Percentiles rank a stretch among this genome's conserved stretches.
phyloP scores from a whole-genome alignment of 1,140 invertebrate genomes.

The Sycophaga agraensis region DNA sequence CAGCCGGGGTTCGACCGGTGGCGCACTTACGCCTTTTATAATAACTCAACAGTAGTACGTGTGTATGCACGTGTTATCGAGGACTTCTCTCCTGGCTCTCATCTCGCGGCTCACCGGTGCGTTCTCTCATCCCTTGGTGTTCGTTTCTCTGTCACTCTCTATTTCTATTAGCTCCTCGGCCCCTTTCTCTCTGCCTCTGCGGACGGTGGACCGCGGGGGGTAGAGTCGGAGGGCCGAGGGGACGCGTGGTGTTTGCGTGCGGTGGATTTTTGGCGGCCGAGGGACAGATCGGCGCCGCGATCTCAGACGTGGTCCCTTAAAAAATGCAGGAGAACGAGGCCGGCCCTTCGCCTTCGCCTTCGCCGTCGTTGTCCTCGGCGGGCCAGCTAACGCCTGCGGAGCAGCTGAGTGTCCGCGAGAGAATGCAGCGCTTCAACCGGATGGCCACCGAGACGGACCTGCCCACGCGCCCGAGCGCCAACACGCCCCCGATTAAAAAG shows the following conservation, averaged over 20 bases:
- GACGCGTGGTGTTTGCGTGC: no score
- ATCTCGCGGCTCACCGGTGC: not conserved
- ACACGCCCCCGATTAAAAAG: conserved; percentile 60
- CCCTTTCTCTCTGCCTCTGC: not conserved
- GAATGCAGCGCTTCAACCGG: conserved; percentile 88
- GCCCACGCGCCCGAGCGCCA: conserved; percentile 46
- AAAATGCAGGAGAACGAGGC: conserved; percentile 52
- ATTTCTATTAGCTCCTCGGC: not conserved
- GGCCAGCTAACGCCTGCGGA: conserved; percentile 47
- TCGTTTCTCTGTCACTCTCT: not conserved
- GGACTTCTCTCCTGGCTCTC: not conserved
- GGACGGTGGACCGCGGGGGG: no score
- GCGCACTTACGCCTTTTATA: no score
- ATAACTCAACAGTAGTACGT: no score
- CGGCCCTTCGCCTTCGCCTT: not conserved
- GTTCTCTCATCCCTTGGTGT: not conserved
- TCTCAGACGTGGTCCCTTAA: conserved; percentile 30
- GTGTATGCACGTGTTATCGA: not conserved
- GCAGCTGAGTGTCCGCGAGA: conserved; percentile 84
- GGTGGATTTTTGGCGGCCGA: not conserved
- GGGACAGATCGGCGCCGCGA: no score
- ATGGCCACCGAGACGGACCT: conserved; percentile 71
- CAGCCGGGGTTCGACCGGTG: not conserved
- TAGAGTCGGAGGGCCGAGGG: no score
- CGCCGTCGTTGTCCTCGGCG: conserved; percentile 18